These are phyloP conservation scores for Orussus abietinus DNA, from an alignment of 1,140 invertebrate genomes.

Conservation along the genomic window DNA sequence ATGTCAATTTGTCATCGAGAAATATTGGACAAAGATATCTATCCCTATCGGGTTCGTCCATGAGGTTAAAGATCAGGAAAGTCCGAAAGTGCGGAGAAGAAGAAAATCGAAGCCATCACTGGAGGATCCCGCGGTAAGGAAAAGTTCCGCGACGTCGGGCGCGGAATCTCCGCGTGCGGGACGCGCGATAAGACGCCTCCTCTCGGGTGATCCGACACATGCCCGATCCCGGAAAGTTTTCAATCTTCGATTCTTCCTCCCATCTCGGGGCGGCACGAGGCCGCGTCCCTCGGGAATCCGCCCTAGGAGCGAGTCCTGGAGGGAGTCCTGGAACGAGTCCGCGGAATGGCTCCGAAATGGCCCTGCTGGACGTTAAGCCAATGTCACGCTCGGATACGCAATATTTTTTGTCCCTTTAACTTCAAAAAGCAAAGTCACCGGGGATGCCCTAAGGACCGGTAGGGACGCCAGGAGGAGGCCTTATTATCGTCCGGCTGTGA, in stretches of 20 bases:
- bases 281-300: too few relatives aligned
- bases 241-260: conserved; percentile 32
- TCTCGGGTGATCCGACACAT: conserved; percentile 37
- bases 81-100: too few relatives aligned
- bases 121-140: too few relatives aligned
- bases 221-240: conserved; percentile 46
- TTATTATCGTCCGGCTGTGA: conserved; percentile 11
- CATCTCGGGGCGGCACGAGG: too few relatives aligned
- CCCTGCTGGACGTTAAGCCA: conserved; percentile 23
- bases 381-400: conserved; percentile 31
- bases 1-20: too few relatives aligned
- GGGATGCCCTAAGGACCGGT: not conserved
- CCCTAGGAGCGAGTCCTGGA: conserved; percentile 2
- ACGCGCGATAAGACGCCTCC: conserved; percentile 38
- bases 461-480: not conserved
- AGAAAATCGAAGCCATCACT: too few relatives aligned
- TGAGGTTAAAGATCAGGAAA: too few relatives aligned
- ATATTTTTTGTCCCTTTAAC: conserved; percentile 20
- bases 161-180: conserved; percentile 32
- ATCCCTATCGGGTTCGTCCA: too few relatives aligned
- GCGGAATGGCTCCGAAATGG: not conserved
- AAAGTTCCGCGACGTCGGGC: too few relatives aligned
- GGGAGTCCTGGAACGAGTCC: conserved; percentile 4
- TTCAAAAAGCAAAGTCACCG: conserved; percentile 14
- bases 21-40: too few relatives aligned